Evolutionary conservation across 92 coral and sea anemone species (phyloP), one percentile per base, ranked within the genome.

Genomic region (Palythoa grandis): DNA sequence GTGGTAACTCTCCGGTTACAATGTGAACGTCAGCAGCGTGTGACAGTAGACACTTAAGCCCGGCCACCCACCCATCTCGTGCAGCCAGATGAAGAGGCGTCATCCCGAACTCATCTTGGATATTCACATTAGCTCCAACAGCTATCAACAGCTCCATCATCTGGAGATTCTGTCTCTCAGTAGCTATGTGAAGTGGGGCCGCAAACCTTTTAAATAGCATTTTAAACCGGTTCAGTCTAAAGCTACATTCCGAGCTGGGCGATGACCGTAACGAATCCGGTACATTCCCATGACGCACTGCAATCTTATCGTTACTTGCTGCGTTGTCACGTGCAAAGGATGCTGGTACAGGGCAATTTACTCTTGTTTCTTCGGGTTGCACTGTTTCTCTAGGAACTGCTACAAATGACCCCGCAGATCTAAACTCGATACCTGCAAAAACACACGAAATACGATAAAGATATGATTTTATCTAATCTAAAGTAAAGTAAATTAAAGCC

Each of bases 41-140:
- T 1, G 47, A 57, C 52, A 77, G 70, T 57, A 77, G 67, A 35
- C 22, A 77, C 43, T 9, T 16, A 35, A 57, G 10, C 52, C 82
- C 82, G 11, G 14, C 29, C 52, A 77, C 68, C 82, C 82, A 77
- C 15, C 82, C 82, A 2, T 77, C 82, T 2, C 82, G 82, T 15
- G 82, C 67, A 6, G 82, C 82, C 0, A 77, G 50, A 24, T 77
- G 82, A 16, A 77, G 37, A 6, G 82, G 52, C 13, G 82, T 77
- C 82, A 77, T 54, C 6, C 82, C 82, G 25, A 47, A 77, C 9
- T 54, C 52, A 5, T 77, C 82, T 57, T 77, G 67, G 58, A 77
- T 37, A 16, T 77, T 35, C 69, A 77, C 82, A 10, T 77, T 67
- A 35, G 82, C 82, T 35, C 82, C 82, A 20, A 68, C 35, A 7